These are phyloP conservation scores for Apistogramma diplotaenia DNA, from an alignment of 2,113 vertebrate species.

Conservation along the genomic window DNA sequence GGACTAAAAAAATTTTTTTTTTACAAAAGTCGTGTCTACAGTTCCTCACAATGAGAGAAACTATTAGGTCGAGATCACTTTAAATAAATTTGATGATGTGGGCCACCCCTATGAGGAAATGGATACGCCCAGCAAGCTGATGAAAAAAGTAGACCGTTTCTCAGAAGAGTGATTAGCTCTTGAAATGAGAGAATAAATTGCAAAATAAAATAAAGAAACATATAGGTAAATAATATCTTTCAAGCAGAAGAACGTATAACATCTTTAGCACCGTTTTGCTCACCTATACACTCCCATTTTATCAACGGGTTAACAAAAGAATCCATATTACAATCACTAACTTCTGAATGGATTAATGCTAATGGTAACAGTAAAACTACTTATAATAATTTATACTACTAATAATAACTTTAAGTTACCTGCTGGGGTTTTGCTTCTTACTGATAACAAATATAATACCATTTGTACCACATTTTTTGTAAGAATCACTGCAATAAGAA, in stretches of 20 bases:
- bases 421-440: background rate
- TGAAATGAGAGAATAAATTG: conserved; percentile 7
- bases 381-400: background rate
- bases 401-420: background rate
- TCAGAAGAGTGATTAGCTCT: conserved; percentile 45
- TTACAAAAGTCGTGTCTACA: fast-evolving
- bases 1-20: fast-evolving
- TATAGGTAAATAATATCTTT: background rate
- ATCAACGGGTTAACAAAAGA: conserved; percentile 36
- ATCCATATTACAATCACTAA: background rate
- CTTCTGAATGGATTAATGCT: background rate
- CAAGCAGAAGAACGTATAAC: background rate
- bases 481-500: too few species aligned
- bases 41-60: fast-evolving
- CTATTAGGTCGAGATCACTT: background rate
- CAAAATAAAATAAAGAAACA: background rate
- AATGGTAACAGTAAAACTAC: background rate
- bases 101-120: conserved; percentile 36
- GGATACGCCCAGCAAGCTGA: conserved; percentile 45
- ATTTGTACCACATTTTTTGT: too few species aligned
- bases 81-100: background rate
- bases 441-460: too few species aligned
- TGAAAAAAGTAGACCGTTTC: conserved; percentile 61
- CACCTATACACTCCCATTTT: background rate
- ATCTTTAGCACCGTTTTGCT: background rate